Base-by-base conservation (phyloP, 2,113 vertebrate species). In the Microtus montanus region DNA sequence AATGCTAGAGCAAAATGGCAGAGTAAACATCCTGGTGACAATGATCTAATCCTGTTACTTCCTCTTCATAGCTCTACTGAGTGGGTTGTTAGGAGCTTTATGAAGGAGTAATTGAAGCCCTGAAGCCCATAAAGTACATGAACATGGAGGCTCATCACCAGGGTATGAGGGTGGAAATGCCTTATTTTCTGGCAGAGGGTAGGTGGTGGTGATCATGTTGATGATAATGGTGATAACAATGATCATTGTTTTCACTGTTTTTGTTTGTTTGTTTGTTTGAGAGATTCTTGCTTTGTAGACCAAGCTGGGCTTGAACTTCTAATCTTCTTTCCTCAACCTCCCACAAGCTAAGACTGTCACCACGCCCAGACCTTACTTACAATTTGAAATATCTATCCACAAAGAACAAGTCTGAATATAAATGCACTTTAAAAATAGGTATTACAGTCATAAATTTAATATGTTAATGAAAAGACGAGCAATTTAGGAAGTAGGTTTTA, bases 391-490 rank as follows among this genome's bases (percentile, higher is more conserved):
- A 86, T 82, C 35, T 61, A 2, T 77, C 24, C 74, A 70, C 47
- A 92, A 96, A 68, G 52, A 78, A 9, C 47, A 49, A 90, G 20
- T 73, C 82, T 86, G 30, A 13, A 44, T 54, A 33, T 49, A 77
- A 88, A 90, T 74, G 38, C 6, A 77, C 82, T 79, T 89, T 73
- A 73, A 86, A 85, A 52, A 87, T 71, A 86, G 47, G 9, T 64
- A 68, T 90, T 54, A 89, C 0, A 8, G 33, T 74, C 68, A 63
- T 90, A 77, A 84, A 14, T 92, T 77, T 87, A 66, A 74, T 52
- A 89, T 90, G 93, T 71, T 87, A 90, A 83, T 79, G n/a, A 92
- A 83, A 91, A 87, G 71, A 86, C 52, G 52, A 85, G 75, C 92
- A 87, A 66, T 52, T 82, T 87, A 44, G 89, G 95, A 90, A 85